Base-by-base conservation (phyloP, 2,888 invertebrate genomes). In the Cephus rjabovi region DNA sequence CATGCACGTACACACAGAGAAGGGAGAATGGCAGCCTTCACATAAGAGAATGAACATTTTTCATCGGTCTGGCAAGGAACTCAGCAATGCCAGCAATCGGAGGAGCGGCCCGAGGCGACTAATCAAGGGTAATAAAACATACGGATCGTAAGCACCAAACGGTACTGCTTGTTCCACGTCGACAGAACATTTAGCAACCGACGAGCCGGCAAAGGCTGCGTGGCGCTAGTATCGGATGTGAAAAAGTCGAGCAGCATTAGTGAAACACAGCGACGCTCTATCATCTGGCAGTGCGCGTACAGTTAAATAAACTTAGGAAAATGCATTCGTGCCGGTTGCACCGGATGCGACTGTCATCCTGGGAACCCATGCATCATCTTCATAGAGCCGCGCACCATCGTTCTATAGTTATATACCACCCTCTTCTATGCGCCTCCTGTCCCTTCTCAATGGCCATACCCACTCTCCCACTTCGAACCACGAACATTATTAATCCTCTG, bases 311-410 rank as follows among this genome's bases (percentile, higher is more conserved):
- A 71, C 71, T 33, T 34, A 34, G 71, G 71, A 71, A 71, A 71
- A 71, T 33, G 71, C 71, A 71, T 71, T 71, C 31, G 71, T 71
- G 33, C 71, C 34, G 31, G 71, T 34, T 71, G 81, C 81, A 82
- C 87, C 87, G 87, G 87, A 87, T 87, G 87, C 84, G 81, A 82
- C 85, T 87, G 86, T 87, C 87, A 85, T 82, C 84, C 83, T 80
- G 82, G 80, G 80, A 83, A 83, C 84, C 86, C 86, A 85, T 87
- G 87, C 87, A 85, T 87, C 87, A 87, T 87, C 87, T 84, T 86
- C 84, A 34, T 71, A 33, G 71, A 34, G 31, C 33, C 12, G 15
- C 12, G 71, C 12, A 31, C 9, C 56, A 23, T 56, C 56, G 23
- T 15, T 56, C 56, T 56, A 31, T 23, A 34, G 71, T 4, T 71